Base-by-base conservation (phyloP, 2,888 invertebrate genomes). In the Candidula unifasciata region DNA sequence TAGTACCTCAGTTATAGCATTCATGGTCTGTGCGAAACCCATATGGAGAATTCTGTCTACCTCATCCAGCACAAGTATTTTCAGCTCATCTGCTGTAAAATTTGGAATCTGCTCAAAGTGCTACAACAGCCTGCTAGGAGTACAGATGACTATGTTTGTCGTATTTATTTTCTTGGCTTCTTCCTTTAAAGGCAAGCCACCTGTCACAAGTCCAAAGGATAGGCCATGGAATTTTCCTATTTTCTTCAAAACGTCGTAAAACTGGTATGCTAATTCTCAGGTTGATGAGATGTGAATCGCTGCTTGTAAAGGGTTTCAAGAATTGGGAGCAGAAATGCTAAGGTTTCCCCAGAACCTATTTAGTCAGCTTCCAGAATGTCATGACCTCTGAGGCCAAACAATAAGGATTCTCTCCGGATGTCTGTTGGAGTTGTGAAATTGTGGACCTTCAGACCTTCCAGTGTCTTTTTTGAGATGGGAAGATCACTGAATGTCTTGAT, bases 321-420 rank as follows among this genome's bases (percentile, higher is more conserved):
- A 27, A 95, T 87, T 33, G 99, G 99, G 91, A 99, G 96, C 21
- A 99, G 94, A 94, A 99, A 99, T 0, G 99, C 99, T 80, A 99
- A 94, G 0, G 99, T 99, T 95, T 99, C 99, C n/a, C 99, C 99
- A 88, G 98, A 98, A 24, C 99, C 99, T 21, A 99, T 99, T 94
- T 98, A 97, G 0, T 99, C 99, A 66, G 99, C 98, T n/a, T 98
- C 99, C 18, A 99, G 94, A 88, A 99, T 96, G 95, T 99, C 99
- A 91, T 96, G 95, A 0, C 98, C 98, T 91, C 96, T 96, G 68
- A 99, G 94, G 27, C 97, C 96, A 87, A 96, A 95, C 0, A 96
- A 96, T 86, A 99, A 96, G 33, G 97, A 96, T 93, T 97, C 96
- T 88, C 95, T 96, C 92, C 99, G 99, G 90, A 99, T 98, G 91